A percentile compares a stretch with the other conserved stretches of the same genome.
These are phyloP conservation scores for Sphenodon punctatus DNA, from an alignment of 2,797 vertebrate genomes.

Conservation along the genomic window DNA sequence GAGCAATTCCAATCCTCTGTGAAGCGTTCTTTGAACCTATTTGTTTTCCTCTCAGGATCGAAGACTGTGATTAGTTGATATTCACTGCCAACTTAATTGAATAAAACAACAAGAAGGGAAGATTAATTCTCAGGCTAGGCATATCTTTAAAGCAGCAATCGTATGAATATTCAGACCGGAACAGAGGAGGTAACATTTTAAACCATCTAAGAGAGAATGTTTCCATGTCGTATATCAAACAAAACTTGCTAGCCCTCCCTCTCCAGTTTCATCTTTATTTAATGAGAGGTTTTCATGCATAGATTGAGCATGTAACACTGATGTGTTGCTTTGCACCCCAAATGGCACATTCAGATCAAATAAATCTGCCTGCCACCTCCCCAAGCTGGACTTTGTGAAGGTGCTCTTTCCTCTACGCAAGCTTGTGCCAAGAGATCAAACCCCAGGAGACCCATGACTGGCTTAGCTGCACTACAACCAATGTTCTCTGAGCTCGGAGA, in stretches of 20 bases:
- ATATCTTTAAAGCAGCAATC: background rate
- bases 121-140: background rate
- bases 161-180: background rate
- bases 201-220: background rate
- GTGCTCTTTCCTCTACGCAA: background rate
- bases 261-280: background rate
- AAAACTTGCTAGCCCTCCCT: background rate
- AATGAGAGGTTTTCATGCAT: background rate
- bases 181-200: background rate
- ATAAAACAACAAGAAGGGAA: background rate
- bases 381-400: background rate
- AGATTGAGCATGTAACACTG: background rate
- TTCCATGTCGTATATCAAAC: background rate
- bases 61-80: background rate
- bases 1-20: background rate
- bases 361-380: background rate
- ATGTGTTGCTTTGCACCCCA: background rate
- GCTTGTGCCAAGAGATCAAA: background rate
- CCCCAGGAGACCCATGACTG: background rate
- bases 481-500: background rate
- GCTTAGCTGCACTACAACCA: background rate
- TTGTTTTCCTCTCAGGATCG: background rate
- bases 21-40: background rate
- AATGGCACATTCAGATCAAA: background rate
- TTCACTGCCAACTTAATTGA: background rate